Base-by-base conservation (phyloP, 1,140 invertebrate species). In the Aphelinus certus region DNA sequence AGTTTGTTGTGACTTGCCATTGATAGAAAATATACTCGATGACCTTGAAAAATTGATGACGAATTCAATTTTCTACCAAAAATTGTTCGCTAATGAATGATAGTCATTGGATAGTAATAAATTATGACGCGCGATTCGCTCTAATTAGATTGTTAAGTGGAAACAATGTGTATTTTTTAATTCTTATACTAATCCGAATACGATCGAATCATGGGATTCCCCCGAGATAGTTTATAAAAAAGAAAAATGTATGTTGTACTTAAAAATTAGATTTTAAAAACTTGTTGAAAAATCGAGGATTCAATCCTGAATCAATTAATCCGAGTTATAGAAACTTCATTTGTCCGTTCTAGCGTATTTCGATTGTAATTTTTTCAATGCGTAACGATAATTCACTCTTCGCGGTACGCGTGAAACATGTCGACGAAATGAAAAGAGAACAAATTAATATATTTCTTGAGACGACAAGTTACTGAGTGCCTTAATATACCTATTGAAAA, bases 391-490 rank as follows among this genome's bases (percentile, higher is more conserved):
- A 67, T 4, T 10, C 46, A 56, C 65, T 26, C 45, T 67, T 67
- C 46, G 56, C 51, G 9, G 48, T 68, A 58, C 10, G 67, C 67
- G 58, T 61, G 62, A 3, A 2, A n/a, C 5, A 64, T 3, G 7
- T 43, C 61, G 55, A 74, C 51, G 62, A 74, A 74, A 62, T 68
- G 26, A 26, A 74, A 49, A 74, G 72, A 74, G 65, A 67, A 68
- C 57, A 69, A 69, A 75, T 75, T 75, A 75, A 75, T 75, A 75
- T 75, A 75, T 75, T 75, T 70, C 53, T 51, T 63, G 69, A 46
- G 43, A 48, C 51, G 55, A 62, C 48, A 63, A 56, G 10, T 9
- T 26, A 69, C 6, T 49, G 56, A 74, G 3, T 26, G 57, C 65
- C 47, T 69, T 64, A 56, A 70, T 64, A 64, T 26, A 26, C 26